Conservation (phyloP, 1,140 invertebrate genomes). For the Teleogryllus occipitalis region DNA sequence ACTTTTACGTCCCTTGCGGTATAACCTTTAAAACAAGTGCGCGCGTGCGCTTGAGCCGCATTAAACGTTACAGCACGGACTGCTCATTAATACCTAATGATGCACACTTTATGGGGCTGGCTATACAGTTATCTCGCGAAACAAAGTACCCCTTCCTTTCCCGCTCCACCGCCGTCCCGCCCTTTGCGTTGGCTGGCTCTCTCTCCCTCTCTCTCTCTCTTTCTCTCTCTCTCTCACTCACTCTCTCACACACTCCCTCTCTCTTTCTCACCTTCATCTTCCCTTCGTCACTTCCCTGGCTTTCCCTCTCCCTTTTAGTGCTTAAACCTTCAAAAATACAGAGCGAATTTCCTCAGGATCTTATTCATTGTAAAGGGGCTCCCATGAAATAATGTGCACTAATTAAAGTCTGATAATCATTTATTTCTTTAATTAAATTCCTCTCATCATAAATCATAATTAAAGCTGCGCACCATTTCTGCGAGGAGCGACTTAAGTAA, state of each 20-base stretch:
- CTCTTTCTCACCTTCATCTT: background rate
- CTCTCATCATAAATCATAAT: slow-evolving; percentile 25
- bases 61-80: background rate
- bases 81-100: background rate
- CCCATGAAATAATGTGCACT: slow-evolving; percentile 24
- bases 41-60: background rate
- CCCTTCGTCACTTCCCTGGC: background rate
- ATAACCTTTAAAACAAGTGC: slow-evolving; percentile 5
- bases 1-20: background rate
- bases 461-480: slow-evolving; percentile 17
- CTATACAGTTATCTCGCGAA: background rate
- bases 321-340: background rate
- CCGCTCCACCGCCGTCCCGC: too few relatives aligned
- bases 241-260: too few relatives aligned
- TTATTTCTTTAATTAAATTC: slow-evolving; percentile 27
- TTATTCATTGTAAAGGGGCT: slow-evolving; percentile 12
- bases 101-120: background rate
- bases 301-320: background rate
- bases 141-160: background rate
- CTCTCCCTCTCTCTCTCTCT: too few relatives aligned
- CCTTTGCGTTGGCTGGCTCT: too few relatives aligned
- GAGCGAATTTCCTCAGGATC: background rate
- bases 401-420: slow-evolving; percentile 28
- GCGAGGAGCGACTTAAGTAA: slow-evolving; percentile 12
- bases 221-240: too few relatives aligned